These are phyloP conservation scores for Saguinus imperator DNA, from an alignment of 2,113 vertebrate genomes.

Conservation along the genomic window DNA sequence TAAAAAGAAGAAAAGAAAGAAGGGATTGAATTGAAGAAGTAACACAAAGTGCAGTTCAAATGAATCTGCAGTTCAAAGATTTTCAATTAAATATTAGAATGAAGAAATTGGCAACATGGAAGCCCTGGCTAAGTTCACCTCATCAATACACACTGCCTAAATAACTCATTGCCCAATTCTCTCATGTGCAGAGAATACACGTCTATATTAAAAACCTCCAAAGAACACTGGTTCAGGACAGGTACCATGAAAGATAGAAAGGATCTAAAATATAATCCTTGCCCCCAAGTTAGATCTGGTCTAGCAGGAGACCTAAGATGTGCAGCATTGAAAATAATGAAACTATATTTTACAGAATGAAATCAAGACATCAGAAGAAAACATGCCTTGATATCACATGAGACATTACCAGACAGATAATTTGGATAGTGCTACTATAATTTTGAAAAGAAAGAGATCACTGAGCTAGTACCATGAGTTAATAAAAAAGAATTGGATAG, in stretches of 20 bases:
- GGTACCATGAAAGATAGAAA: neutral
- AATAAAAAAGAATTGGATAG: neutral
- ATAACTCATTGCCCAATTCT: no score
- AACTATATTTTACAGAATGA: constrained; percentile 2
- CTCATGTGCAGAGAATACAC: neutral
- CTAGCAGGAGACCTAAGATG: neutral
- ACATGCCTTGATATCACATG: neutral
- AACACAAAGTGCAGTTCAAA: neutral
- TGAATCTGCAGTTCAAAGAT: neutral
- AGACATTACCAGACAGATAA: neutral
- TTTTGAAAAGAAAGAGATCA: neutral
- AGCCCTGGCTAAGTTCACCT: neutral
- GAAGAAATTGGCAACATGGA: neutral
- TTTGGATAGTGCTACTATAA: neutral
- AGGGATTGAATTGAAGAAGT: neutral
- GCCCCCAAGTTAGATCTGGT: neutral
- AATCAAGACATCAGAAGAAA: neutral
- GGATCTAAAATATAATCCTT: neutral
- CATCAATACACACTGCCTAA: neutral
- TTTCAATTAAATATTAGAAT: neutral
- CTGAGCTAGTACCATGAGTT: neutral
- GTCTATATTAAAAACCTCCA: neutral
- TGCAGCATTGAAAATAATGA: neutral
- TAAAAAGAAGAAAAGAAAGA: neutral
- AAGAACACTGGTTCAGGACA: neutral